Evolutionary conservation across 2,797 vertebrate genomes (phyloP), one percentile per base, ranked within the genome.

Genomic region (Rousettus madagascariensis): DNA sequence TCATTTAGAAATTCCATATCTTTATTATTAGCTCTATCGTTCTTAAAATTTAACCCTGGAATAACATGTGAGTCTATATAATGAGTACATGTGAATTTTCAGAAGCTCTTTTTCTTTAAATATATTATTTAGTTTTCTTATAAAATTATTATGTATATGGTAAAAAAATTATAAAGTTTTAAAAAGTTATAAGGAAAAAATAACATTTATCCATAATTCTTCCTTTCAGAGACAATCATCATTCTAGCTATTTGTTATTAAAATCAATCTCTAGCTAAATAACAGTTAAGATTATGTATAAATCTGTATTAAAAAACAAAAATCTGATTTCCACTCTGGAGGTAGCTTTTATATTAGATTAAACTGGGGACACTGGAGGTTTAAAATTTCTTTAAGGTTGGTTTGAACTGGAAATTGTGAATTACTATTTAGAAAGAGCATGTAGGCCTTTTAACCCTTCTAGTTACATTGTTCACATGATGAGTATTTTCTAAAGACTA

Each of bases 361-460:
- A 83, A 93, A 41, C 41, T 71, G 26, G 72, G 74, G 9, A 75
- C 15, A 66, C 28, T 38, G 53, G 57, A 89, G 33, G 83, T 86
- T 68, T 24, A 78, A 93, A 74, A 57, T 61, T 59, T n/a, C 11
- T 84, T 92, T 69, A 92, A 87, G 53, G 69, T 84, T 79, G 7
- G 90, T 95, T 91, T 97, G 77, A 91, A 59, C 16, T 93, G 53
- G 22, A 86, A 95, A 83, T 91, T 96, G 10, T 78, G 41, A 61
- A 74, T 95, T 95, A 66, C 19, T 89, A 33, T 91, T 93, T 41
- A 51, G 41, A 61, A 88, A 90, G 28, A 75, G 74, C 68, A 57
- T 38, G 6, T 69, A 49, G 30, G 7, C 16, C 49, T 86, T 95
- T 89, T 84, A 65, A 59, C 10, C 15, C 74, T 95, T 61, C n/a